Evolutionary conservation across 2,797 vertebrate genomes (phyloP).

Genomic region (Tokudaia tokunoshimensis): DNA sequence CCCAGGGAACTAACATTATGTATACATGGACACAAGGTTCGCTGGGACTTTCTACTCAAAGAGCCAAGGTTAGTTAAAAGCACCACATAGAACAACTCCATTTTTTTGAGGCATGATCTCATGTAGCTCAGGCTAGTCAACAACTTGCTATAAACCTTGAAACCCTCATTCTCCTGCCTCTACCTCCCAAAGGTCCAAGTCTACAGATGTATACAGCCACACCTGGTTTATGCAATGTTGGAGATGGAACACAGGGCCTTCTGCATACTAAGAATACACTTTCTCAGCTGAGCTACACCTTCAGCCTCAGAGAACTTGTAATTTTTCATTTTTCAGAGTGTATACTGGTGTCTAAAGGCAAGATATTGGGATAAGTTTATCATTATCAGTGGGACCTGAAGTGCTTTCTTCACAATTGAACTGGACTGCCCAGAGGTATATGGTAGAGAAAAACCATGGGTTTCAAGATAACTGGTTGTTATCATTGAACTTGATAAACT

Average conservation of each 20-base stretch:
- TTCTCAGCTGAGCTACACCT: not conserved
- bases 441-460: constrained; percentile 13
- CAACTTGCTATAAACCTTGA: not conserved
- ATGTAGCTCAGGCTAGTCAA: not conserved
- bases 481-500: constrained; percentile 25
- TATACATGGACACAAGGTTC: not conserved
- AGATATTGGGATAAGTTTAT: not conserved
- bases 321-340: not conserved
- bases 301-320: not conserved
- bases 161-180: not conserved
- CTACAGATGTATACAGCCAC: not conserved
- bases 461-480: not conserved
- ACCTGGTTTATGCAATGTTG: not conserved
- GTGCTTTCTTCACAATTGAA: not conserved
- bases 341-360: constrained; percentile 12
- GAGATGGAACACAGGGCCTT: not conserved
- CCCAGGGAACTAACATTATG: not conserved
- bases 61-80: constrained; percentile 2
- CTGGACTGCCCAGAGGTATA: not conserved
- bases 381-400: constrained; percentile 29
- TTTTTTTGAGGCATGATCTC: not conserved
- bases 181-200: not conserved
- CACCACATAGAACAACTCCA: not conserved
- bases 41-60: not conserved
- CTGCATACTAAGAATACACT: not conserved